These are phyloP conservation scores for Cyanoliseus patagonus DNA, from an alignment of 2,113 vertebrate species.

Conservation along the genomic window DNA sequence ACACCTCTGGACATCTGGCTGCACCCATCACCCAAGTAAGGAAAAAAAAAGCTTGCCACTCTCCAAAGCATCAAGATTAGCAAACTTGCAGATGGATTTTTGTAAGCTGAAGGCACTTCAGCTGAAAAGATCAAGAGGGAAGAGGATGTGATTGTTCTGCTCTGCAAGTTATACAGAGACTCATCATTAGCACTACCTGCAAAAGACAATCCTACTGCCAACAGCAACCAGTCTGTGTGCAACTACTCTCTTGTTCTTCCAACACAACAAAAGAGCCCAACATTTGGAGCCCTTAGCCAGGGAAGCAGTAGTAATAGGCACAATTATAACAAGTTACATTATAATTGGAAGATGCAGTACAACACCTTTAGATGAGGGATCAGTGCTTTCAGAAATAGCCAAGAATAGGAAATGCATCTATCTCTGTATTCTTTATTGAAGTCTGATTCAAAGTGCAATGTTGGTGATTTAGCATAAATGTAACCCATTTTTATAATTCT, in stretches of 20 bases:
- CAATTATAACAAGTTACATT: not conserved
- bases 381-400: not conserved
- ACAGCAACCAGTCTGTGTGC: not conserved
- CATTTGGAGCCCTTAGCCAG: not conserved
- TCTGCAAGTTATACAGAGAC: not conserved
- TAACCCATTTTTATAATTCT: constrained; percentile 64
- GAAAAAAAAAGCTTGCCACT: not conserved
- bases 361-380: not conserved
- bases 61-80: not conserved
- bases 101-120: not conserved
- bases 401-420: not conserved
- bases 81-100: not conserved
- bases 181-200: not conserved
- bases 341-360: not conserved
- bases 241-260: not conserved
- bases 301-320: not conserved
- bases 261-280: not conserved
- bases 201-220: not conserved
- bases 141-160: not conserved
- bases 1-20: not conserved
- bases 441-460: constrained; percentile 9
- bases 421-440: not conserved
- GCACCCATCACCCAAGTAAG: not conserved
- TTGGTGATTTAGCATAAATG: constrained; percentile 51
- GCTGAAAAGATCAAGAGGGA: not conserved